Evolutionary conservation across 1,140 invertebrate species (phyloP).

Genomic region (Phortica variegata): DNA sequence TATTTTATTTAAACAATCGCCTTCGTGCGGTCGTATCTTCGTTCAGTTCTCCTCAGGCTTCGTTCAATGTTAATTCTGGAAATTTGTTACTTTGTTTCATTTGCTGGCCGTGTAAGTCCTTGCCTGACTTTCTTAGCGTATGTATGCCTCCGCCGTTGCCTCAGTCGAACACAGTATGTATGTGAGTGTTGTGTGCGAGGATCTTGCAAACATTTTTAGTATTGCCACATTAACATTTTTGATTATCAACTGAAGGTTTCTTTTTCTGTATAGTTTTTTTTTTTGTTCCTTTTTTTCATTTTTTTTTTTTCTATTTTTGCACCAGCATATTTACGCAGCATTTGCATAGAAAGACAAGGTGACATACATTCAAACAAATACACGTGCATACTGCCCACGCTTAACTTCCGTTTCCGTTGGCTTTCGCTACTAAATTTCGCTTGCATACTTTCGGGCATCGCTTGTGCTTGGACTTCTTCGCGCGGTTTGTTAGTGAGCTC

Average conservation of each 20-base stretch:
- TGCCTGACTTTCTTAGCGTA: conserved; percentile 1
- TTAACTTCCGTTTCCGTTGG: not conserved
- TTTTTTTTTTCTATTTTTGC: no score
- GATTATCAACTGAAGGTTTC: conserved; percentile 9
- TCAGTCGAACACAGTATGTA: not conserved
- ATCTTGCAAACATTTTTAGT: conserved; percentile 26
- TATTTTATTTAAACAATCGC: no score
- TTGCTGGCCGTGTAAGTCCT: no score
- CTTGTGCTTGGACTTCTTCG: not conserved
- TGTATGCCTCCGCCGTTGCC: conserved; percentile 11
- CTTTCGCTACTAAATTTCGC: not conserved
- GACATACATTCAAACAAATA: conserved; percentile 4
- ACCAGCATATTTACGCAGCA: not conserved
- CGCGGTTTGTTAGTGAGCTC: not conserved
- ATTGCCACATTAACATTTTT: conserved; percentile 25
- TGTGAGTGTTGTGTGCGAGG: not conserved
- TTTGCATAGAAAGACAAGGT: conserved; percentile 10
- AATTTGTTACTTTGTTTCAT: not conserved
- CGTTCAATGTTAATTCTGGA: no score
- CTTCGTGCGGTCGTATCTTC: no score
- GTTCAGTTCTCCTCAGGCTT: no score
- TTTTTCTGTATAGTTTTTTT: no score
- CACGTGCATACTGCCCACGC: not conserved
- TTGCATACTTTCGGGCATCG: conserved; percentile 18
- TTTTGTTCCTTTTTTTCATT: no score